Conservation (phyloP, 2,797 vertebrate species). For the Sebastes wilsoni region DNA sequence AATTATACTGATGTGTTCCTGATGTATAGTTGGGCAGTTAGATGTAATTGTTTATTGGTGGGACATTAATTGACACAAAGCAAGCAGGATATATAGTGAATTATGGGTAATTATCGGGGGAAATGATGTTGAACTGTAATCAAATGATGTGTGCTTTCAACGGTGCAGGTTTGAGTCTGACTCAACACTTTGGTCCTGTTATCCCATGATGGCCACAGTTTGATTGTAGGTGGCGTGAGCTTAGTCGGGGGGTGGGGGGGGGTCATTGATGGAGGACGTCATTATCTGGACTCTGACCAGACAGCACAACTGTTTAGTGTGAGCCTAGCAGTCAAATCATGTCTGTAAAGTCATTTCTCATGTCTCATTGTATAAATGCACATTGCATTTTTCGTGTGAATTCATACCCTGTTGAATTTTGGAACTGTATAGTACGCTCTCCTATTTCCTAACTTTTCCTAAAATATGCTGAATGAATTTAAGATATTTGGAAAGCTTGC, state of each 20-base stretch:
- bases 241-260: background rate
- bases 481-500: background rate
- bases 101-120: slow-evolving; percentile 36
- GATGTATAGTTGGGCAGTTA: slow-evolving; percentile 39
- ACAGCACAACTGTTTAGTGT: background rate
- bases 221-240: background rate
- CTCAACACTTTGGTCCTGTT: background rate
- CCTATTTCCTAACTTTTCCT: too few relatives aligned
- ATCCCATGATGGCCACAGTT: background rate
- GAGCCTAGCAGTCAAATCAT: background rate
- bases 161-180: background rate
- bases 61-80: slow-evolving; percentile 30
- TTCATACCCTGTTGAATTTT: too few relatives aligned
- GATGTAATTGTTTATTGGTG: slow-evolving; percentile 45
- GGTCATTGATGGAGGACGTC: background rate
- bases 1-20: slow-evolving; percentile 48
- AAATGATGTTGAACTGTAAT: slow-evolving; percentile 39
- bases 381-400: too few relatives aligned
- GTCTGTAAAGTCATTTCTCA: too few relatives aligned
- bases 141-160: background rate
- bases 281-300: background rate
- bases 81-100: slow-evolving; percentile 23
- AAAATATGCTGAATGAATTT: too few relatives aligned
- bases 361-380: too few relatives aligned
- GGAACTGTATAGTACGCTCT: too few relatives aligned